Evolutionary conservation across 2,797 vertebrate genomes (phyloP), one percentile per base, ranked within the genome.

Genomic region (Dipus sagitta): DNA sequence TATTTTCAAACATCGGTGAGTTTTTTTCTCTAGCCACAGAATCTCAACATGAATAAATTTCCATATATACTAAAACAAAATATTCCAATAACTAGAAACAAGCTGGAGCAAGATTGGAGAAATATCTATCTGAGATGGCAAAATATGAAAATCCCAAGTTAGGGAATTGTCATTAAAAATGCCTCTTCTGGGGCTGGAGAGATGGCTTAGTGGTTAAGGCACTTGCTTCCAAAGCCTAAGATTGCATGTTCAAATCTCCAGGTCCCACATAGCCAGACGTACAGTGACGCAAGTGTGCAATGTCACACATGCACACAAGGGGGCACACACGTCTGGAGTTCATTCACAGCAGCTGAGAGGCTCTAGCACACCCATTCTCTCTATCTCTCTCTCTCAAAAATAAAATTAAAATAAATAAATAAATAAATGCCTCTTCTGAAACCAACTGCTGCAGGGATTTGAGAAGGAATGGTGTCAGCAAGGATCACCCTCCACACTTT

Each of bases 1-100:
- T 79, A 54, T 64, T 78, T 90, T 65, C 58, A 87, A 75, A 68
- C 38, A 80, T 75, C 47, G 68, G 1, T 64, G 76, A 23, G 30
- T 83, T 96, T 94, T 90, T 17, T 47, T 70, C 91, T 88, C 83
- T 90, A 94, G 64, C 79, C 90, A 83, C 47, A 93, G 88, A 83
- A 70, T 34, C 60, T 91, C 68, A 74, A 81, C 67, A 60, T n/a
- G 72, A 94, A 62, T 64, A 7, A 15, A 93, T 91, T 89, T 86
- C 79, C 78, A 64, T 24, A 62, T 8, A 54, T 28, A 79, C 65
- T 68, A 64, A 74, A 76, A 70, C 15, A 85, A 90, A 70, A 6
- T 5, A 32, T 32, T 60, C 60, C 71, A 54, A 4, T 86, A 62
- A 86, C 86, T 81, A 89, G 72, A 91, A 94, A 70, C 7, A 52